Base-by-base conservation (phyloP, 2,797 vertebrate genomes). In the Thaleichthys pacificus region DNA sequence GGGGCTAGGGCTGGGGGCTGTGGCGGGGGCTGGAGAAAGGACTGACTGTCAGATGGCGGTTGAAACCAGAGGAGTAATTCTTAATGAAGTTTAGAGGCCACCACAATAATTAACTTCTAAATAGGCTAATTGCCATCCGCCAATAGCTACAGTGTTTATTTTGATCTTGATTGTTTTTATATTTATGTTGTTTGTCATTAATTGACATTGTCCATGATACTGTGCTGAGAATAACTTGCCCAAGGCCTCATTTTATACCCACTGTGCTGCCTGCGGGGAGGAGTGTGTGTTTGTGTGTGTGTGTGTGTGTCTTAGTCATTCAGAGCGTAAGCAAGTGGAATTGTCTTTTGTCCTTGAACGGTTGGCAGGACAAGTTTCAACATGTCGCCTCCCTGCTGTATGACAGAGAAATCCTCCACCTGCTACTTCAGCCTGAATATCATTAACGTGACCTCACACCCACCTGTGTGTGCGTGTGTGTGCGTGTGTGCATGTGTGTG, bases 61-160 rank as follows among this genome's bases (percentile, higher is more conserved):
- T 69, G 63, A 73, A 75, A 82, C 66, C 42, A 47, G 11, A 73
- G 70, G 80, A 83, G 65, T 70, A 69, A 61, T 67, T 82, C 14
- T 0, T 82, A 74, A 84, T 81, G 67, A 68, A 77, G 74, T 84
- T 80, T 75, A 81, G 81, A 88, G 85, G 84, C 81, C 86, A 80
- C 35, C 60, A 26, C 66, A 83, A 79, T 84, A 84, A 88, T 87
- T 87, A 83, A 74, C 77, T 80, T 77, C 75, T 86, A 89, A 88
- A 88, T 88, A 88, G 82, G 77, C 80, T 86, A 87, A 84, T 86
- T 87, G 79, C 88, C 73, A 77, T 77, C 57, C 69, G 64, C 81
- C 77, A 79, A 70, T 85, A 77, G 74, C 60, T 65, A 19, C 14
- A 0, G 38, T 86, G 77, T 84, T 84, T 86, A 75, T 83, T 82